Conservation (phyloP, 2,888 invertebrate species). For the Agriopis aurantiaria region DNA sequence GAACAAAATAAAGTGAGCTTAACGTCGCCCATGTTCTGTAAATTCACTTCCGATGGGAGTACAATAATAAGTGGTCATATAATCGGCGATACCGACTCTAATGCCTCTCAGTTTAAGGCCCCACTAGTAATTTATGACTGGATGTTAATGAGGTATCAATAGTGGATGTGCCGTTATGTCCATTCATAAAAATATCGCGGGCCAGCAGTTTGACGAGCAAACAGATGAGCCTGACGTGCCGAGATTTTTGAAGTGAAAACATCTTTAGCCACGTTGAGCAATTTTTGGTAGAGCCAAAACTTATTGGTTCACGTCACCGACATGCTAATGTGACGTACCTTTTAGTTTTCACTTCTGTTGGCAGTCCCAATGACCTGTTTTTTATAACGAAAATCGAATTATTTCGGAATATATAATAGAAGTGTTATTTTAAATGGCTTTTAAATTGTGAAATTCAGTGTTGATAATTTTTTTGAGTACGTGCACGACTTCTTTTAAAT, state of each 20-base stretch:
- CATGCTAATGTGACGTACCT: too few species aligned
- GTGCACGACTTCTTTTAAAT: too few species aligned
- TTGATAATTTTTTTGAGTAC: too few species aligned
- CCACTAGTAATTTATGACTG: conserved; percentile 64
- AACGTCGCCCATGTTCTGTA: conserved; percentile 19
- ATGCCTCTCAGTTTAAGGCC: conserved; percentile 44
- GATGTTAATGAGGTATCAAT: conserved; percentile 75
- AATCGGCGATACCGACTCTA: conserved; percentile 42
- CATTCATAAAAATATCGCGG: conserved; percentile 69
- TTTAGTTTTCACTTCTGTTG: too few species aligned
- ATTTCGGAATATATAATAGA: too few species aligned
- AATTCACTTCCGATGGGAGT: conserved; percentile 32
- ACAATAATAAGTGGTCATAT: conserved; percentile 38
- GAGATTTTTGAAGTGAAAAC: background rate
- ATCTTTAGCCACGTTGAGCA: background rate
- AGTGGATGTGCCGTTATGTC: conserved; percentile 70
- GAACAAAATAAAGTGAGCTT: conserved; percentile 29
- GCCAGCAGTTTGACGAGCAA: conserved; percentile 46
- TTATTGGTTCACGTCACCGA: too few species aligned
- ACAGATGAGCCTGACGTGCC: conserved; percentile 12
- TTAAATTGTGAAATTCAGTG: too few species aligned
- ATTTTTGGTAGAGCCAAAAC: too few species aligned
- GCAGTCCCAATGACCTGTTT: too few species aligned
- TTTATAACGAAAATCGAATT: too few species aligned
- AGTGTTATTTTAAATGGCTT: too few species aligned